Evolutionary conservation across 1,140 invertebrate genomes (phyloP).

Genomic region (Orussus abietinus): DNA sequence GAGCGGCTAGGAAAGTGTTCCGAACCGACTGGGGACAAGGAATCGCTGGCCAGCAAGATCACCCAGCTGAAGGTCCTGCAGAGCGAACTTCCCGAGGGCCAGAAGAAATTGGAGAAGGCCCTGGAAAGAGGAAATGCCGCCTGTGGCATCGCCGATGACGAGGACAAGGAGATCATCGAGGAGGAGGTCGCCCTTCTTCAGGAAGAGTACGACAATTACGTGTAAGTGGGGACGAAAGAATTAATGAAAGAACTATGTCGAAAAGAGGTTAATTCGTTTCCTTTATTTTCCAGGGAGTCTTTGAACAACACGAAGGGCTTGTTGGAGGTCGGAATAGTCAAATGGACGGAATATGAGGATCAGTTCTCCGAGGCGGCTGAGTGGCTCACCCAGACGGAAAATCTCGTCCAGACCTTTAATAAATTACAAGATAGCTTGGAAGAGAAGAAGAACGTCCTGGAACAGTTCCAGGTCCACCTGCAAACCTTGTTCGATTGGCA

Average conservation of each 20-base stretch:
- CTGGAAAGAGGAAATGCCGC: slow-evolving; percentile 78
- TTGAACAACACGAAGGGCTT: slow-evolving; percentile 76
- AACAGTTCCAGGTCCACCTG: slow-evolving; percentile 86
- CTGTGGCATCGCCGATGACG: slow-evolving; percentile 75
- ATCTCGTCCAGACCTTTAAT: slow-evolving; percentile 81
- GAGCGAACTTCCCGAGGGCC: slow-evolving; percentile 75
- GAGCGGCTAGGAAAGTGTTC: slow-evolving; percentile 90
- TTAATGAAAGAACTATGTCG: not conserved
- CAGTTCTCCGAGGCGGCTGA: slow-evolving; percentile 84
- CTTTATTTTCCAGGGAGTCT: slow-evolving; percentile 57
- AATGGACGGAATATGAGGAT: slow-evolving; percentile 95
- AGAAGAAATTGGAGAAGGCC: slow-evolving; percentile 77
- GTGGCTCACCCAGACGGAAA: slow-evolving; percentile 85
- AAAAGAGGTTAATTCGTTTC: slow-evolving; percentile 15
- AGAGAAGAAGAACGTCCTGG: slow-evolving; percentile 82
- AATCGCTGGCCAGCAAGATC: slow-evolving; percentile 78
- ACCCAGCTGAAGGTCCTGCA: slow-evolving; percentile 79
- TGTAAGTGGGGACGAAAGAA: slow-evolving; percentile 53
- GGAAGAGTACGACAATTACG: slow-evolving; percentile 81
- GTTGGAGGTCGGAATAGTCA: slow-evolving; percentile 85
- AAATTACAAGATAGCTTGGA: slow-evolving; percentile 86
- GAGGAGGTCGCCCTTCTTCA: slow-evolving; percentile 85
- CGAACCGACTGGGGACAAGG: slow-evolving; percentile 91
- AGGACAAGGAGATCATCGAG: slow-evolving; percentile 86
- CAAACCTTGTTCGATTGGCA: slow-evolving; percentile 93